phyloP scores from a whole-genome alignment of 2,113 vertebrate species.

The Dromiciops gliroides region DNA sequence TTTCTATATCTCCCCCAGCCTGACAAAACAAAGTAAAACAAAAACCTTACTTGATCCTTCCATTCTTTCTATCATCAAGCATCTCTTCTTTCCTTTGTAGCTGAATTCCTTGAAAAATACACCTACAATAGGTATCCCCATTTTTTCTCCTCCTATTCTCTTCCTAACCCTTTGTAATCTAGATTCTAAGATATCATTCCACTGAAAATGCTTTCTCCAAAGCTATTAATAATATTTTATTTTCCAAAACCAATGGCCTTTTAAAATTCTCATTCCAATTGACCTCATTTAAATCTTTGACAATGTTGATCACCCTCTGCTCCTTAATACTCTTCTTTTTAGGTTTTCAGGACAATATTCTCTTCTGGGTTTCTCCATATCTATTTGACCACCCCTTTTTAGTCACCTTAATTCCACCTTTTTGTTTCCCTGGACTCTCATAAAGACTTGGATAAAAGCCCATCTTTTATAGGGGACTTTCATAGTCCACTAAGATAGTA shows the following conservation, averaged over 20 bases:
- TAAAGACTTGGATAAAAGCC: not conserved
- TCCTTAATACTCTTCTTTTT: not conserved
- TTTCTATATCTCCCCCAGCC: not conserved
- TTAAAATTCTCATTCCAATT: not conserved
- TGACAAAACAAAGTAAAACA: not conserved
- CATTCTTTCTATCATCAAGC: not conserved
- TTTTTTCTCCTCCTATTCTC: not conserved
- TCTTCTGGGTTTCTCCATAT: not conserved
- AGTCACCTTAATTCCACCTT: not conserved
- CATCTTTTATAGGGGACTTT: no score
- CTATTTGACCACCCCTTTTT: not conserved
- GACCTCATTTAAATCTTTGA: not conserved
- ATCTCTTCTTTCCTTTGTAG: not conserved
- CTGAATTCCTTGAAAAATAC: not conserved
- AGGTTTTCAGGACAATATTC: not conserved
- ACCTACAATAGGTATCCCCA: not conserved
- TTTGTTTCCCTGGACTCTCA: not conserved
- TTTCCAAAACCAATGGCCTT: not conserved
- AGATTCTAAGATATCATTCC: not conserved
- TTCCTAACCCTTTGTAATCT: not conserved
- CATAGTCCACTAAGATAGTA: no score
- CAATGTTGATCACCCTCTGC: not conserved
- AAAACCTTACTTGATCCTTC: not conserved
- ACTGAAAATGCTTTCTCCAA: not conserved
- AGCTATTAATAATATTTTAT: not conserved